Evolutionary conservation across 2,888 invertebrate genomes (phyloP), one percentile per base, ranked within the genome.

Genomic region (Cantharis rustica): DNA sequence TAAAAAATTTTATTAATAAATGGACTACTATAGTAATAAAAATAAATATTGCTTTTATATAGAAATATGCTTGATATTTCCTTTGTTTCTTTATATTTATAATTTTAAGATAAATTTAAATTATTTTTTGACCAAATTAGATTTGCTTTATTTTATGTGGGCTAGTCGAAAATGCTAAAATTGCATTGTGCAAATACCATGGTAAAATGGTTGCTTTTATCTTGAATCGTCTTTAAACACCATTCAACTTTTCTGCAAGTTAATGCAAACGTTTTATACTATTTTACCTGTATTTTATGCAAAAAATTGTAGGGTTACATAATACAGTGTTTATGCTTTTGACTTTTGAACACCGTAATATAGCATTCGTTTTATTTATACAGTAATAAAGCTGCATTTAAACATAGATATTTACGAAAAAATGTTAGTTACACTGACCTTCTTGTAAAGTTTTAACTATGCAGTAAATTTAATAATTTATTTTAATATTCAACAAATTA

Each of bases 81-180:
- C 76, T 78, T 72, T 72, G 73, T 78, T 76, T 66, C 17, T 66
- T 20, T 66, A 64, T 66, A 73, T 61, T 73, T 78, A 62, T 69
- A 69, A 68, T 73, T 27, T 61, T 75, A 74, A 78, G 77, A 47
- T 78, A 79, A 78, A 71, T 76, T 72, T 72, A 68, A 73, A 76
- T 77, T 76, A 75, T 76, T 79, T 47, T 47, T 72, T 75, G 78
- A 79, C 66, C 77, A 79, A 77, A 77, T 81, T 79, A 79, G 80
- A 77, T 72, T 81, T 79, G 83, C 81, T 83, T 83, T 80, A 74
- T 73, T 80, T 78, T 75, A 78, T 78, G 81, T 80, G 81, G 80
- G 82, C 83, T 83, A 83, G 82, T 82, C 83, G 80, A 83, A 79
- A 76, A 79, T 68, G 70, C 72, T 75, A 64, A 64, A 7, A 20